Conservation (phyloP, 2,113 vertebrate species). For the Gadus macrocephalus region DNA sequence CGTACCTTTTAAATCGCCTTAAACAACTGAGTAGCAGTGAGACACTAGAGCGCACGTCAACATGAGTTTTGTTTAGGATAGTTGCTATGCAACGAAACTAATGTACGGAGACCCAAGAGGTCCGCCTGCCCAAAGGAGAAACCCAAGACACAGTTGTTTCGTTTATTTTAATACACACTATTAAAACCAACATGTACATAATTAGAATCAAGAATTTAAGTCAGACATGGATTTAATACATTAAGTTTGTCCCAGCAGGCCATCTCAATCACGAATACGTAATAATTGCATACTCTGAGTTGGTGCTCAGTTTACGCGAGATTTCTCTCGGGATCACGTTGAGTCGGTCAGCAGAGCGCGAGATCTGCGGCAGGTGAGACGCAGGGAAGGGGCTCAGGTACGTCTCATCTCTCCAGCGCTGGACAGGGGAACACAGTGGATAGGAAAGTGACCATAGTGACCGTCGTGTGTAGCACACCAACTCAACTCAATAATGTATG, state of each 20-base stretch:
- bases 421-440: constrained; percentile 8
- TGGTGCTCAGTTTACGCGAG: constrained; percentile 74
- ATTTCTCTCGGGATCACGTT: constrained; percentile 68
- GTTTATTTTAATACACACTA: background rate
- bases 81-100: constrained; percentile 61
- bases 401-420: constrained; percentile 58
- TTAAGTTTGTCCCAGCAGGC: background rate
- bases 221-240: background rate
- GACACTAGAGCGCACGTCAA: too few relatives aligned
- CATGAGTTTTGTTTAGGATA: constrained; percentile 31
- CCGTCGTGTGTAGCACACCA: too few relatives aligned
- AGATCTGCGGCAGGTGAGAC: constrained; percentile 57
- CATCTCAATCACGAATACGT: constrained; percentile 56
- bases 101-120: constrained; percentile 41
- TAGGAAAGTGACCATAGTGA: background rate
- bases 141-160: background rate
- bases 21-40: too few relatives aligned
- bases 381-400: background rate
- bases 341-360: constrained; percentile 70
- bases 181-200: too few relatives aligned
- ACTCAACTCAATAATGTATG: background rate
- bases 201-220: background rate
- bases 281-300: constrained; percentile 76
- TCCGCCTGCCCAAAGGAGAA: background rate
- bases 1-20: too few relatives aligned